Evolutionary conservation across 2,113 vertebrate species (phyloP), one percentile per base, ranked within the genome.

Genomic region (Piprites chloris): DNA sequence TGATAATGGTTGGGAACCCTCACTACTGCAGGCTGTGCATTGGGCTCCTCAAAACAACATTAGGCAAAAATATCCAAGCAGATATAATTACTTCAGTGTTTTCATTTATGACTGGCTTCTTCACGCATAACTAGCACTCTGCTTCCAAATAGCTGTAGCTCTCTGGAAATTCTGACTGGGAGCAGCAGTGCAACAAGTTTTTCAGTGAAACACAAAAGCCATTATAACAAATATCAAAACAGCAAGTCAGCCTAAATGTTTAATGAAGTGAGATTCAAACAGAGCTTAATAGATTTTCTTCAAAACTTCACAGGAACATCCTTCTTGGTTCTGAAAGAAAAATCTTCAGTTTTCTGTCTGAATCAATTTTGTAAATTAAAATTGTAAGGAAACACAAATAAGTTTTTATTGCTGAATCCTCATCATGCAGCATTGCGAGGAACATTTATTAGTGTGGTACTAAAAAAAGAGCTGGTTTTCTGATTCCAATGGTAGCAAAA

Each of bases 311-410:
- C 28, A 49, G 73, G 71, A 92, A 68, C 14, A 85, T 84, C 21
- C 14, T 66, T 87, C 41, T 66, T 82, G 30, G 4, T 55, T 89
- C 41, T 85, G 68, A 85, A 90, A 78, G 76, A 85, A 92, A 90
- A 90, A 92, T 90, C 56, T 84, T 86, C 47, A 8, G 6, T 69
- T 87, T 94, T 74, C 73, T 91, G 37, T 33, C 75, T 74, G 61
- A 37, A 96, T 90, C 76, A 84, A 72, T 95, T 78, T 76, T 85
- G 56, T 66, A 78, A 95, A 95, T 71, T 44, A 81, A 94, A 93
- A 86, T 75, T 52, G 14, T 68, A 75, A 90, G 44, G n/a, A 84
- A 92, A 78, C 47, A 21, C 32, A 78, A 75, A 21, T 16, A 77
- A 83, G 56, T 22, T 93, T 87, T 94, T 89, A 42, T 62, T 87